Evolutionary conservation across 1,140 invertebrate species (phyloP).

Genomic region (Drosophila rufa): DNA sequence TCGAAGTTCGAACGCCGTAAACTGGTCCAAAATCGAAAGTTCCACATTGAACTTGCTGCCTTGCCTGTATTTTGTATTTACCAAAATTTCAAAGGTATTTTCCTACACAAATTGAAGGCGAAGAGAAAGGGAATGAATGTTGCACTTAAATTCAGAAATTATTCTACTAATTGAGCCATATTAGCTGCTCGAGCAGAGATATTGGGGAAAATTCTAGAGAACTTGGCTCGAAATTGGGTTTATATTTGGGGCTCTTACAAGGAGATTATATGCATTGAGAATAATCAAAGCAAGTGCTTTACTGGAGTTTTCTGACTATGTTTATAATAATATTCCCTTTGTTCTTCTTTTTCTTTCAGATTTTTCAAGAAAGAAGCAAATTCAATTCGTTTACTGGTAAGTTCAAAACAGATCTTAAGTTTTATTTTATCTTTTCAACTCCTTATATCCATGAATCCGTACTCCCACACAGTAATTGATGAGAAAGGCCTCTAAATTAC

Average conservation of each 20-base stretch:
- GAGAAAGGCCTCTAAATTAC: neutral
- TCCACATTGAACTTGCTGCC: slow-evolving; percentile 59
- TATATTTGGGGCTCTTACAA: neutral
- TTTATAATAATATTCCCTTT: neutral
- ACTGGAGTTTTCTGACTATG: neutral
- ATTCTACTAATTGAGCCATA: slow-evolving; percentile 42
- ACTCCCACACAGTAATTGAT: slow-evolving; percentile 12
- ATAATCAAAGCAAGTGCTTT: neutral
- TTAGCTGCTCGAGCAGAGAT: slow-evolving; percentile 6
- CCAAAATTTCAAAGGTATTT: slow-evolving; percentile 17
- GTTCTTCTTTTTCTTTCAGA: neutral
- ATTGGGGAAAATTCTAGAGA: neutral
- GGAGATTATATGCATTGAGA: neutral
- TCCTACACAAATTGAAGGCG: slow-evolving; percentile 28
- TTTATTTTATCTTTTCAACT: too few species aligned
- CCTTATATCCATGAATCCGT: neutral
- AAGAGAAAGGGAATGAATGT: slow-evolving; percentile 6
- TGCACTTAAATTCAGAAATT: slow-evolving; percentile 36
- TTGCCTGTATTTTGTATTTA: slow-evolving; percentile 5
- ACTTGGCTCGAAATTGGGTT: neutral
- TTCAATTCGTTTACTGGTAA: neutral
- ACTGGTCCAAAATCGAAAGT: slow-evolving; percentile 75
- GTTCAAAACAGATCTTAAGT: neutral
- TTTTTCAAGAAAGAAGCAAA: neutral
- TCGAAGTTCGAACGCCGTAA: slow-evolving; percentile 28